phyloP scores from a whole-genome alignment of 2,113 vertebrate genomes.

The Anhinga anhinga region DNA sequence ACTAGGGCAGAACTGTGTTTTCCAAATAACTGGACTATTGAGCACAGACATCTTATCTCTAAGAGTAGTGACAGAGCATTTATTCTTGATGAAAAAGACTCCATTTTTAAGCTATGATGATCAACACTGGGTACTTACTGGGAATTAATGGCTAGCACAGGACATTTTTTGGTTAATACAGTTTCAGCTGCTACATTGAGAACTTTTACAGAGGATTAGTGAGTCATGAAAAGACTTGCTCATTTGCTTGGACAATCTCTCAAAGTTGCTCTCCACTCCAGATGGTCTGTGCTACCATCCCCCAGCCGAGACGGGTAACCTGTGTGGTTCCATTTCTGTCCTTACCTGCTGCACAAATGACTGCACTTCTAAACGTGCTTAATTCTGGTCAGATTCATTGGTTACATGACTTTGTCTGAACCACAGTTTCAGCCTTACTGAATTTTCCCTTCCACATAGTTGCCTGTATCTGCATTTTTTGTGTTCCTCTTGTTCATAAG shows the following conservation, averaged over 20 bases:
- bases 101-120: neutral
- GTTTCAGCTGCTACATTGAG: neutral
- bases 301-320: neutral
- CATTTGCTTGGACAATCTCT: neutral
- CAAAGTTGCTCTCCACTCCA: neutral
- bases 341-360: neutral
- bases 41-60: neutral
- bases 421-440: neutral
- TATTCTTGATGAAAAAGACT: neutral
- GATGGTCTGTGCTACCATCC: neutral
- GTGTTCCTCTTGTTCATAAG: neutral
- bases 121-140: neutral
- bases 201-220: neutral
- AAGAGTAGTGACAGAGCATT: neutral
- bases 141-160: neutral
- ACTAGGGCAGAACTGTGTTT: neutral
- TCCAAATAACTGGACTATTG: neutral
- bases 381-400: neutral
- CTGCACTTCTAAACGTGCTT: neutral
- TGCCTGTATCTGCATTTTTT: neutral
- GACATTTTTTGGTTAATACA: neutral
- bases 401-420: neutral
- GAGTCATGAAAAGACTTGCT: neutral
- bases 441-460: neutral
- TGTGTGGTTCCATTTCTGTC: neutral